Percentiles rank a stretch among this genome's conserved stretches.
These are phyloP conservation scores for Carassius auratus DNA, from an alignment of 2,113 vertebrate genomes.

Conservation along the genomic window DNA sequence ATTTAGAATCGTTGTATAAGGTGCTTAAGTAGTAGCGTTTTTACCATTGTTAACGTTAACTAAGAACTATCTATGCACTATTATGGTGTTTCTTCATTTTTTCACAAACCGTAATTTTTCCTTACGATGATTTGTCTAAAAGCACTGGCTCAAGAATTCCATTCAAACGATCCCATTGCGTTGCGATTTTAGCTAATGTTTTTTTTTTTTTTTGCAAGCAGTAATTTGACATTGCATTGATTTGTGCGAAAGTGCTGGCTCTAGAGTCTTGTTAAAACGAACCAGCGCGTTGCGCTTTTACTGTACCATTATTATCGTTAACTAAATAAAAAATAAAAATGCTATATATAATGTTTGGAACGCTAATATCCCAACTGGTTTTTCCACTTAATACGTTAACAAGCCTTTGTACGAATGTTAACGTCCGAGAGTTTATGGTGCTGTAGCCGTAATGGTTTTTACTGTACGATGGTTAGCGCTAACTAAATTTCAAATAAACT, in stretches of 20 bases:
- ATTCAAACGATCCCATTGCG: too few relatives aligned
- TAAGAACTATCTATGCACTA: too few relatives aligned
- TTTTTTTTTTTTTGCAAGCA: background rate
- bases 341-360: background rate
- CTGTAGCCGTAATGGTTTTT: background rate
- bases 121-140: too few relatives aligned
- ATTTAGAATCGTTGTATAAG: too few relatives aligned
- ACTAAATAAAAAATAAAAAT: background rate
- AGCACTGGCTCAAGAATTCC: too few relatives aligned
- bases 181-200: background rate
- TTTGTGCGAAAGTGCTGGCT: constrained; percentile 42
- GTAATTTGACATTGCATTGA: background rate
- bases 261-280: constrained; percentile 15
- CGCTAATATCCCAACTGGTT: background rate
- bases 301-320: background rate
- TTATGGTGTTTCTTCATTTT: too few relatives aligned
- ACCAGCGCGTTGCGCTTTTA: too few relatives aligned
- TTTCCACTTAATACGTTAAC: background rate
- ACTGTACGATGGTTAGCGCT: background rate
- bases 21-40: too few relatives aligned
- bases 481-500: background rate
- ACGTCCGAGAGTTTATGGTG: background rate
- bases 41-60: too few relatives aligned
- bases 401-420: background rate
- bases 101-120: too few relatives aligned